These are phyloP conservation scores for Bombyx huttoni DNA, from an alignment of 2,888 invertebrate genomes.

Conservation along the genomic window DNA sequence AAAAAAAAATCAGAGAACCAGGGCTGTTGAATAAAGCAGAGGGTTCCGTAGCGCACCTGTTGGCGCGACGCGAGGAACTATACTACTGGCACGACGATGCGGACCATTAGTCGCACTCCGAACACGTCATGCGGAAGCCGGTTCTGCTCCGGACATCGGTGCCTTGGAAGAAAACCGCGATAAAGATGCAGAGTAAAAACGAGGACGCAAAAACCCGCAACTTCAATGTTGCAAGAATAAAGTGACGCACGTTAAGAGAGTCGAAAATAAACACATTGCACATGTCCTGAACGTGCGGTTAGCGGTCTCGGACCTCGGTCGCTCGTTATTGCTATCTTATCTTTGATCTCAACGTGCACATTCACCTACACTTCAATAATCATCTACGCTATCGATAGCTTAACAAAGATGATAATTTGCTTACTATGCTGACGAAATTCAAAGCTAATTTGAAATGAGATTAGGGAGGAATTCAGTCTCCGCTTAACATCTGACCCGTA, in stretches of 20 bases:
- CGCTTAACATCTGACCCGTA: constrained; percentile 22
- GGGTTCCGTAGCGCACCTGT: constrained; percentile 52
- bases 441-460: constrained; percentile 9
- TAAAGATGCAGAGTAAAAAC: constrained; percentile 30
- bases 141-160: constrained; percentile 46
- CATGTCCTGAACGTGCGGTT: constrained; percentile 8
- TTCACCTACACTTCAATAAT: background rate
- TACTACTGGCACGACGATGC: constrained; percentile 47
- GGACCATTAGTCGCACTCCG: constrained; percentile 50
- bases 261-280: constrained; percentile 7
- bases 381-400: background rate
- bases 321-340: constrained; percentile 2
- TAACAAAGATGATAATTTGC: background rate
- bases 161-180: constrained; percentile 50
- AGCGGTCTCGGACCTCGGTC: constrained; percentile 1
- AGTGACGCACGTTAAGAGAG: constrained; percentile 9
- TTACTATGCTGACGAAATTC: background rate
- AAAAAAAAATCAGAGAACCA: constrained; percentile 29
- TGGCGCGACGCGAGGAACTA: constrained; percentile 57
- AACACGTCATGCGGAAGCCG: constrained; percentile 67
- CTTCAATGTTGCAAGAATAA: constrained; percentile 2
- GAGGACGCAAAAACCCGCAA: constrained; percentile 15
- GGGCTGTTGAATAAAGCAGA: constrained; percentile 32
- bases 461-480: constrained; percentile 28
- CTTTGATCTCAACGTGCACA: background rate